Evolutionary conservation across 1,140 invertebrate genomes (phyloP), one percentile per base, ranked within the genome.

Genomic region (Drosophila guanche): DNA sequence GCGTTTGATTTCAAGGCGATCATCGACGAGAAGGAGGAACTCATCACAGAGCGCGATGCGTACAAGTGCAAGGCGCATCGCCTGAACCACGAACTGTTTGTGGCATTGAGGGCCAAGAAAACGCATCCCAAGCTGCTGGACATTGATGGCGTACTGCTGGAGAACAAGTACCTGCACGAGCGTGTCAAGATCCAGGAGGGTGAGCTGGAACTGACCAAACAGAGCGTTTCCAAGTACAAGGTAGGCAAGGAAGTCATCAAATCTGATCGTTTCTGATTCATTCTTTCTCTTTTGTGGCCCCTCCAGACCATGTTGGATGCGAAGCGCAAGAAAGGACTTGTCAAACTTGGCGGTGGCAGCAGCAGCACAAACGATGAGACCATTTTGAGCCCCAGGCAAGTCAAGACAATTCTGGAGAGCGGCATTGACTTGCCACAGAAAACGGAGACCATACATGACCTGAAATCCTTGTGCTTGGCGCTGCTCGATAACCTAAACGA

Each of bases 11-110:
- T 97, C 16, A 94, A 96, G 83, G 92, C 93, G 45, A 93, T 97
- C 20, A 91, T 97, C 37, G 97, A 97, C 93, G 96, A 97, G 89
- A 97, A 97, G 91, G 96, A 97, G 83, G 97, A 97, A 77, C 89
- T 97, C 16, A 94, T 95, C 20, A 95, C 93, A 10, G 96, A 97
- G 89, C 92, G 96, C 65, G 96, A 97, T 92, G 95, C 95, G n/a
- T 97, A 96, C 76, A 96, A 96, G 89, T 96, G 94, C 71, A 97
- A 98, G 92, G 95, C 96, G 12, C 95, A 97, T 86, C 92, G 96
- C 37, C 93, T 97, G 3, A 97, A 97, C 91, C 94, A 96, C 77
- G 95, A 97, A 89, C 92, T 98, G 8, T 95, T 95, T 72, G 94
- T 94, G 73, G 94, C 96, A 3, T 91, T 98, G 0, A 94, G 93